Evolutionary conservation across 2,113 vertebrate species (phyloP), one percentile per base, ranked within the genome.

Genomic region (Conger conger): DNA sequence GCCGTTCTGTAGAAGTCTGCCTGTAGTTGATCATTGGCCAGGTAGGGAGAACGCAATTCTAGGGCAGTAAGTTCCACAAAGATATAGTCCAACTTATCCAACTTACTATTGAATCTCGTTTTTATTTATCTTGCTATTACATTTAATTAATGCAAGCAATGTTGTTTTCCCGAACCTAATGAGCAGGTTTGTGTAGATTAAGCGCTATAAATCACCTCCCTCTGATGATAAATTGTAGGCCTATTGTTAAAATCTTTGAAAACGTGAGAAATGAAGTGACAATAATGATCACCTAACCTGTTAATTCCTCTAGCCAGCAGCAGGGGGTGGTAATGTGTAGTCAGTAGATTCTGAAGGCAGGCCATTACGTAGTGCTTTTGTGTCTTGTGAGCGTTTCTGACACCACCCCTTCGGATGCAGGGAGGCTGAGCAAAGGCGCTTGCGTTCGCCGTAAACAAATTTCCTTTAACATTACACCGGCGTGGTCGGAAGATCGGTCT

Each of bases 331-430:
- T 36, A 50, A 60, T 76, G 23, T 3, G 27, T 36, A 9, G 57
- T 0, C 57, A 3, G 45, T 78, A 13, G 60, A 76, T 57, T 36
- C 53, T 57, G 33, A 53, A 0, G 76, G 84, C 23, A 87, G 88
- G 83, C 68, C 83, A 95, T 95, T 86, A 95, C 95, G 95, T 96
- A 91, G 93, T 91, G 89, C 88, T 90, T 94, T 79, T 93, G 88
- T 93, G 84, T 91, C 89, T 89, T 79, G 89, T 92, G 92, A 91
- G 90, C 79, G 42, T 81, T 82, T 84, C 35, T 89, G 93, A 92
- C 94, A 87, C 93, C 93, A 92, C 94, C 94, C 92, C 91, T 91
- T 90, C 88, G 63, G 57, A 88, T 85, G 89, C 89, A 89, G 89
- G 84, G 88, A 86, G 54, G 77, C 82, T 90, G 83, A 33, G 86